Conservation (phyloP, 2,113 vertebrate genomes). For the Tor tambroides region DNA sequence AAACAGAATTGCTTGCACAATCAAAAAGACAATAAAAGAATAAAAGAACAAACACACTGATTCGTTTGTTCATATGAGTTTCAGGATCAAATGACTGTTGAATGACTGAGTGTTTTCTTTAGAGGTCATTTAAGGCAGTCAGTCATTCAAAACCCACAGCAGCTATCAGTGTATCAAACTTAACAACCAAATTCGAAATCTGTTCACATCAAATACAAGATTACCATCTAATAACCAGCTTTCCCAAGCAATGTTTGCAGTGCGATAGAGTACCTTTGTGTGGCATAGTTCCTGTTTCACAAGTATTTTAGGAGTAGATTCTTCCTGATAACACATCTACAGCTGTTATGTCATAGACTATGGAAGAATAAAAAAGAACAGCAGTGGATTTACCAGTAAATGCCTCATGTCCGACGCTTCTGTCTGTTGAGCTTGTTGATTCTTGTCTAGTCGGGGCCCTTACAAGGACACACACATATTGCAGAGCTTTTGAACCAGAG, state of each 20-base stretch:
- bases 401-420: slow-evolving; percentile 64
- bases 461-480: slow-evolving; percentile 62
- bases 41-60: neutral
- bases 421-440: slow-evolving; percentile 47
- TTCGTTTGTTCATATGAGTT: neutral
- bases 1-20: neutral
- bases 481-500: slow-evolving; percentile 59
- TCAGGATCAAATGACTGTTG: neutral
- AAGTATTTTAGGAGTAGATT: slow-evolving; percentile 15
- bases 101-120: neutral
- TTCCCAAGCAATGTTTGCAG: neutral
- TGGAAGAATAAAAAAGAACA: neutral
- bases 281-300: neutral
- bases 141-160: neutral
- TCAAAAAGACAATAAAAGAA: neutral
- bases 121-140: slow-evolving; percentile 27
- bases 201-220: neutral
- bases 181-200: neutral
- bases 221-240: neutral
- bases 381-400: slow-evolving; percentile 69
- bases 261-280: neutral
- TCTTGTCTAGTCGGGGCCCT: slow-evolving; percentile 40
- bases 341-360: neutral
- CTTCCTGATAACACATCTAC: neutral
- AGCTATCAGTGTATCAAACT: neutral